Evolutionary conservation across 2,888 invertebrate genomes (phyloP).

Genomic region (Byasa hedistus): DNA sequence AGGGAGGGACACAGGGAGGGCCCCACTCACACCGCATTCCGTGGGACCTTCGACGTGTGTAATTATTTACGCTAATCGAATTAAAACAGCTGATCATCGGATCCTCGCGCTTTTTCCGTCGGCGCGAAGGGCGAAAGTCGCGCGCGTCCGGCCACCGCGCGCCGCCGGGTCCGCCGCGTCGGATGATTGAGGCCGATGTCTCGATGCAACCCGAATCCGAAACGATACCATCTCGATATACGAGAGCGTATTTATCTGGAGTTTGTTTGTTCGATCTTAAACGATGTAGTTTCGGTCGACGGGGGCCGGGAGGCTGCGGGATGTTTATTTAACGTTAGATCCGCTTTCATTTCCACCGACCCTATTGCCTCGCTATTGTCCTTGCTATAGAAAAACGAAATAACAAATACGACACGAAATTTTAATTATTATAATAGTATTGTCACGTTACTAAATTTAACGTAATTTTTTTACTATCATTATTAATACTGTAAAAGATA

Average conservation of each 20-base stretch:
- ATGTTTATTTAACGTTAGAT: constrained; percentile 16
- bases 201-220: constrained; percentile 37
- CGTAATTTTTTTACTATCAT: no score
- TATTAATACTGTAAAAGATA: no score
- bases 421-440: no score
- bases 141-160: constrained; percentile 11
- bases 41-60: constrained; percentile 16
- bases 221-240: constrained; percentile 61
- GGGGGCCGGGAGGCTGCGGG: background rate
- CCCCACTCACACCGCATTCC: constrained; percentile 16
- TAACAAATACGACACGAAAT: no score
- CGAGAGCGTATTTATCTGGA: constrained; percentile 60
- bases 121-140: background rate
- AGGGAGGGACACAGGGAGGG: background rate
- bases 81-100: constrained; percentile 5
- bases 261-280: constrained; percentile 39
- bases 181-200: constrained; percentile 37
- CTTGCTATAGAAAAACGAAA: no score
- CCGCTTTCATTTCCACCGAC: background rate
- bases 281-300: constrained; percentile 15
- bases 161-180: constrained; percentile 30
- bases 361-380: constrained; percentile 6
- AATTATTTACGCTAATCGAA: constrained; percentile 30
- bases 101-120: constrained; percentile 10
- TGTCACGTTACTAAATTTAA: no score